phyloP scores from a whole-genome alignment of 2,797 vertebrate species.

The Enoplosus armatus region DNA sequence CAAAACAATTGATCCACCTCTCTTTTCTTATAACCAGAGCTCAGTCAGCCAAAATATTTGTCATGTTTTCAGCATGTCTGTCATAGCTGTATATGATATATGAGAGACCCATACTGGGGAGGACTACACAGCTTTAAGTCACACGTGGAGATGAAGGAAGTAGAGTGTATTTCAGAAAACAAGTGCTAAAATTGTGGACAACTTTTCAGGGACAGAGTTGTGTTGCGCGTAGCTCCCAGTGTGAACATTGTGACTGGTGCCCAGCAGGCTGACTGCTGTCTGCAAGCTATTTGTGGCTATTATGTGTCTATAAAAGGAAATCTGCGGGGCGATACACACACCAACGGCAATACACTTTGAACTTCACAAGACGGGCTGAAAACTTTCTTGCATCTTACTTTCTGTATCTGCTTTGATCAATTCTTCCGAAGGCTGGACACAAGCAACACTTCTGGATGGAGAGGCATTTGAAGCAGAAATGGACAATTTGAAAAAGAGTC shows the following conservation, averaged over 20 bases:
- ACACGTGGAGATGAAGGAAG: neutral
- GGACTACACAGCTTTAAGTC: neutral
- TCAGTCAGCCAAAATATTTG: neutral
- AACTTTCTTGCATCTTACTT: conserved; percentile 69
- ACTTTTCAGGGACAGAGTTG: neutral
- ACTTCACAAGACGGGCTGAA: conserved; percentile 78
- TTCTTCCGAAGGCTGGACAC: conserved; percentile 66
- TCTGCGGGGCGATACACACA: conserved; percentile 85
- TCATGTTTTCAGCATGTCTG: conserved; percentile 4
- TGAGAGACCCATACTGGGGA: neutral
- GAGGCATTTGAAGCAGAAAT: conserved; percentile 71
- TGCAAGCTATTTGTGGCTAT: conserved; percentile 92
- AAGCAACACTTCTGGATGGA: conserved; percentile 61
- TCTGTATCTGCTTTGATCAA: conserved; percentile 76
- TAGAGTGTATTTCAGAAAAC: neutral
- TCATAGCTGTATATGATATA: neutral
- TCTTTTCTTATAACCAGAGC: neutral
- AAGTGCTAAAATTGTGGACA: neutral
- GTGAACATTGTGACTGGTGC: conserved; percentile 79
- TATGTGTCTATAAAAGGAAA: conserved; percentile 96
- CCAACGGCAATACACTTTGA: conserved; percentile 82
- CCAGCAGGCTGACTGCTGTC: conserved; percentile 86
- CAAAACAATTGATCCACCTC: neutral
- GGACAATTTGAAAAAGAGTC: conserved; percentile 77
- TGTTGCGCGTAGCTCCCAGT: conserved; percentile 19